Percentiles rank a stretch among this genome's conserved stretches.
phyloP scores from a whole-genome alignment of 2,113 vertebrate genomes.

The Zosterops lateralis region DNA sequence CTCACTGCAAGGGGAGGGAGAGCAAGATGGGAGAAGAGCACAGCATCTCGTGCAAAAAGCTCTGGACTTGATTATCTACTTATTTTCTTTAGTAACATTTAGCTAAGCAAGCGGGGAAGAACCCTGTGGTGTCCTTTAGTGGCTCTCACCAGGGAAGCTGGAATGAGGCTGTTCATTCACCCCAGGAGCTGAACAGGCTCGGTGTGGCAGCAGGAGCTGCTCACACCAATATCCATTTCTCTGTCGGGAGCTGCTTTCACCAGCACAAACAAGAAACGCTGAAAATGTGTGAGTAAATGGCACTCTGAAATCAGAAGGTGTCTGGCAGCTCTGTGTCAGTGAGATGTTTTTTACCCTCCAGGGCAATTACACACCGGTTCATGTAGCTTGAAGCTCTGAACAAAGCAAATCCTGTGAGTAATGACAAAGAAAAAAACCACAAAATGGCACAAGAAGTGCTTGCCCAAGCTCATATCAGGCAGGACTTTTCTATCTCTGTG shows the following conservation, averaged over 20 bases:
- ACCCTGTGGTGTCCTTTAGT: neutral
- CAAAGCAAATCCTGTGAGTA: neutral
- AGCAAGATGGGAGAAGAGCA: neutral
- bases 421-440: neutral
- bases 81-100: slow-evolving; percentile 19
- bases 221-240: neutral
- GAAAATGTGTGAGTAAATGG: neutral
- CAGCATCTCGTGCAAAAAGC: neutral
- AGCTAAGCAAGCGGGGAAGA: neutral
- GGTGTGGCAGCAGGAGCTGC: neutral
- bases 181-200: neutral
- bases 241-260: neutral
- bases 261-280: neutral
- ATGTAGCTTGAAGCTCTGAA: neutral
- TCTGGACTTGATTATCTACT: slow-evolving; percentile 39
- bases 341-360: neutral
- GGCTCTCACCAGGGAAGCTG: neutral
- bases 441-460: neutral
- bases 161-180: neutral
- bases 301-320: neutral
- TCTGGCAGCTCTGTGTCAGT: neutral
- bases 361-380: neutral
- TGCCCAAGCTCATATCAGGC: neutral
- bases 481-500: neutral
- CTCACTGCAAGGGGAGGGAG: neutral